phyloP scores from a whole-genome alignment of 2,888 invertebrate genomes.

The Eupelmus urozonus region DNA sequence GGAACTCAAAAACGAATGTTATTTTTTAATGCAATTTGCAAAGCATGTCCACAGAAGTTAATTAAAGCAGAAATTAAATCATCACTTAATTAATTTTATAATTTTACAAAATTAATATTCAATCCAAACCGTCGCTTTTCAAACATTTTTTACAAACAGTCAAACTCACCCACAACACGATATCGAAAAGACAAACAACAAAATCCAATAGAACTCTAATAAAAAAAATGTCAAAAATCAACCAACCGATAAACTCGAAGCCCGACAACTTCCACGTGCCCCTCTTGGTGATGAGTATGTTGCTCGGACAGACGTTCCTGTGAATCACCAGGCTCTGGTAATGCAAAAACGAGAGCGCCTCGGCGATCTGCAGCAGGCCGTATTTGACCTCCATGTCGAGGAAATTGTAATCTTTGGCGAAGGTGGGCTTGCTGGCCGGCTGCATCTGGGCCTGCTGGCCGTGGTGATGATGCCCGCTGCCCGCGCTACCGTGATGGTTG shows the following conservation, averaged over 20 bases:
- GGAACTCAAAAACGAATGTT: too few relatives aligned
- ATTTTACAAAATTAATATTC: too few relatives aligned
- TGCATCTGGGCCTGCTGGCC: slow-evolving; percentile 12
- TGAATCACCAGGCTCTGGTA: slow-evolving; percentile 92
- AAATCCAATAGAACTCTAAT: too few relatives aligned
- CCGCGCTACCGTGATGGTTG: slow-evolving; percentile 66
- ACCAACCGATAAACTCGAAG: slow-evolving; percentile 92
- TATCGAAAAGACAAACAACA: not conserved
- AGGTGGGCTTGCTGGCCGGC: slow-evolving; percentile 79
- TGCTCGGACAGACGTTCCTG: slow-evolving; percentile 95
- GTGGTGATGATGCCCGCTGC: slow-evolving; percentile 50
- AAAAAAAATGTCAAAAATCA: slow-evolving; percentile 65
- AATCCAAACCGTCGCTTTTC: too few relatives aligned
- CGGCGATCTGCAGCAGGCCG: slow-evolving; percentile 95
- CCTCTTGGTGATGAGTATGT: slow-evolving; percentile 92
- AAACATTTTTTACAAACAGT: too few relatives aligned
- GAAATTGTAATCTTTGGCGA: slow-evolving; percentile 90
- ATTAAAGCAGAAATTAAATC: not conserved
- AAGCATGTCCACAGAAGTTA: too few relatives aligned
- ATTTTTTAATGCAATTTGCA: too few relatives aligned
- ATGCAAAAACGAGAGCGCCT: slow-evolving; percentile 95
- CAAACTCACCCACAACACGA: too few relatives aligned
- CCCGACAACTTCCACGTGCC: slow-evolving; percentile 98
- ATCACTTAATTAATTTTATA: not conserved
- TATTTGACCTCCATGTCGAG: slow-evolving; percentile 95